Evolutionary conservation across 2,888 invertebrate genomes (phyloP), one percentile per base, ranked within the genome.

Genomic region (Diploptera punctata): DNA sequence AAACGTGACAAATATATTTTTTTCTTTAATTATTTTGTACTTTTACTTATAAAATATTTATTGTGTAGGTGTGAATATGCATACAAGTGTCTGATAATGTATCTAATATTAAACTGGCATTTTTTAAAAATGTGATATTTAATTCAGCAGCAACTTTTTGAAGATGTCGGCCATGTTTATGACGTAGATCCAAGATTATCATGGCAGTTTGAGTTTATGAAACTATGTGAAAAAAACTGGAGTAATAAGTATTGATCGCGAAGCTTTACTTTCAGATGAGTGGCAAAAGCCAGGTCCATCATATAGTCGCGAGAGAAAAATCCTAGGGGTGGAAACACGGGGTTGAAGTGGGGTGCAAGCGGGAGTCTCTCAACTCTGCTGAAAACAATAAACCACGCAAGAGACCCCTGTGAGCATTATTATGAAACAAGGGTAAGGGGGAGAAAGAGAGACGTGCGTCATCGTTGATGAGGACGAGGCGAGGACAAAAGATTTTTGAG

Each of bases 401-500:
- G 65, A 65, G 65, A 33, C 57, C 69, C 69, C 69, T 57, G 57
- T 68, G 52, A 68, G 54, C 68, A 68, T 68, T 68, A 68, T 68
- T 68, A 68, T 68, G 69, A 69, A 69, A 57, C 69, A 60, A 21
- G 60, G 57, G 57, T 21, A 67, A 13, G 68, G 54, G 44, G 44
- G 44, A 18, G 26, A 16, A 19, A 44, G 44, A 29, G 70, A 21
- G 70, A 29, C 43, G 43, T 71, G 71, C 71, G 71, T 71, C 71
- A 71, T 71, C 65, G 10, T 38, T 61, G 61, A 38, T 21, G 38
- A 61, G 61, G 38, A 54, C 7, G 54, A 54, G 54, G 60, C 24
- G 49, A 70, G n/a, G 61, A 71, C 71, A 71, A 71, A 71, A 71
- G 71, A 65, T 70, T 62, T 70, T 62, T 21, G 62, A 65, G 65